Evolutionary conservation across 2,113 vertebrate species (phyloP).

Genomic region (Burhinus bistriatus): DNA sequence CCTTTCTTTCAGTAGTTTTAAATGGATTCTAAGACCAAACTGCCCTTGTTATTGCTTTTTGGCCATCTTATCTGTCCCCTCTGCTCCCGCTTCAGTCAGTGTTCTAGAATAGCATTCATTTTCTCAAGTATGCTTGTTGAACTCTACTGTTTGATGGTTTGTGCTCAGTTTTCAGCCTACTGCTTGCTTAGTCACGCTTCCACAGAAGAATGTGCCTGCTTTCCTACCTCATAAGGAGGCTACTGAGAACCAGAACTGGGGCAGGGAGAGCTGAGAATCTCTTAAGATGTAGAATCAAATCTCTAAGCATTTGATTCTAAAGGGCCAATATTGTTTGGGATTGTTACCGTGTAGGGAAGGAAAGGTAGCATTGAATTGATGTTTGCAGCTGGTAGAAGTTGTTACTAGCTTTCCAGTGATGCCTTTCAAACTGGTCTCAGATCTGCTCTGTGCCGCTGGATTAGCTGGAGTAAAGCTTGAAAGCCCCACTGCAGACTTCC

Average conservation of each 20-base stretch:
- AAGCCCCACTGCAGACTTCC: not conserved
- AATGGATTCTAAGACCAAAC: not conserved
- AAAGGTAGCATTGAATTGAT: not conserved
- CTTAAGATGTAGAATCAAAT: not conserved
- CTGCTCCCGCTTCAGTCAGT: not conserved
- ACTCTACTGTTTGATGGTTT: not conserved
- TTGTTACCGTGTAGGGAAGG: not conserved
- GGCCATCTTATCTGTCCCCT: not conserved
- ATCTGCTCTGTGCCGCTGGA: not conserved
- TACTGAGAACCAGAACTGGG: not conserved
- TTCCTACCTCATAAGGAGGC: not conserved
- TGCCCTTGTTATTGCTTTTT: not conserved
- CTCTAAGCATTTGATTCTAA: not conserved
- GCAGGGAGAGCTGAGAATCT: not conserved
- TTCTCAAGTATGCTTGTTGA: not conserved
- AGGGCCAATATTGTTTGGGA: not conserved
- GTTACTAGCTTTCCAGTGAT: not conserved
- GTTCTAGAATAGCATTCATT: not conserved
- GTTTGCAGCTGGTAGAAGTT: not conserved
- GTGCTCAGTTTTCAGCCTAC: not conserved
- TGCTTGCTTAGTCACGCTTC: constrained; percentile 23
- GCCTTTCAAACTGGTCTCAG: not conserved
- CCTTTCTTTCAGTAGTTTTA: not conserved
- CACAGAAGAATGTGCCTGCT: not conserved
- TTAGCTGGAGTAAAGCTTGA: not conserved